Evolutionary conservation across 2,797 vertebrate genomes (phyloP), one percentile per base, ranked within the genome.

Genomic region (Diceros bicornis): DNA sequence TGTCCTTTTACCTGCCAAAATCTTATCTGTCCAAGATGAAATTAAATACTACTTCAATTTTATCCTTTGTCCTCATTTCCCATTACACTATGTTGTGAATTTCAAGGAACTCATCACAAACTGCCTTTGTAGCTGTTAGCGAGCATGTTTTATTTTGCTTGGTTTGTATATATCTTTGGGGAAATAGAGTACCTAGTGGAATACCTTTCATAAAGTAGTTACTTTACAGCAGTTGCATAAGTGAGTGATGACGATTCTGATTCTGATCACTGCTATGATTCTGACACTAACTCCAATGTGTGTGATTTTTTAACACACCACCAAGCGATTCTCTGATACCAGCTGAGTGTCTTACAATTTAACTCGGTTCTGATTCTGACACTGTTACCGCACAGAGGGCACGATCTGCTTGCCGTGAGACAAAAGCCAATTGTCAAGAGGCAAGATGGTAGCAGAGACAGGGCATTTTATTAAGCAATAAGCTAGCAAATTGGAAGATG

Each of bases 81-180:
- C 52, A n/a, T 68, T 55, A 41, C 20, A 47, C 4, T 81, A 66
- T 66, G 29, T 44, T 41, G 18, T 78, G 14, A 17, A 72, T 84
- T 71, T 89, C 86, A 93, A 88, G 57, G 90, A 93, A 86, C n/a
- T 91, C n/a, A 32, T 20, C 52, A 71, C 29, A 72, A 74, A 55
- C 17, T 93, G 23, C 61, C n/a, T 83, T 79, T 74, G 44, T 57
- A 62, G 86, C 44, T 37, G n/a, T 18, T 75, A 61, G 9, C 27
- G 32, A 94, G 34, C 27, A 50, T 79, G 14, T 69, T 88, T 94
- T 93, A 44, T 91, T 69, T 95, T 84, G 27, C 57, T 84, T 52
- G 23, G 82, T 41, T 93, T 81, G 25, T 44, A 55, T 47, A 20
- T 78, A 6, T 78, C 47, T 81, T 71, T 74, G 66, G 41, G 41